Percentiles rank a stretch among this genome's conserved stretches.
Conservation (phyloP, 2,888 invertebrate genomes). For the Crocallis elinguaria region DNA sequence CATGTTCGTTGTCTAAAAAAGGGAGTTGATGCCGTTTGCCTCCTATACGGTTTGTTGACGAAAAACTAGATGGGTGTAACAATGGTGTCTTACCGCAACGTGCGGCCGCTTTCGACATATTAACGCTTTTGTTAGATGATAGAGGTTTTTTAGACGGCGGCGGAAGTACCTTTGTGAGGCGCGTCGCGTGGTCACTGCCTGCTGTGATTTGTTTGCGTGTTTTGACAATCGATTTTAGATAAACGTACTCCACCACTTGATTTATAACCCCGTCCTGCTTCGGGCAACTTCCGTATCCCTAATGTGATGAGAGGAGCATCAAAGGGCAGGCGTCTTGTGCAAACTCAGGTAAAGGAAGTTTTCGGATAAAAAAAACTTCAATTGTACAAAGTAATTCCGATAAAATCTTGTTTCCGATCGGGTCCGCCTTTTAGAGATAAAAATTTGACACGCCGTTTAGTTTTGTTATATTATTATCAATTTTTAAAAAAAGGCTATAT, state of each 20-base stretch:
- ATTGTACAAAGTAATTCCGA: constrained; percentile 52
- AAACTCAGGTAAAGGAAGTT: constrained; percentile 52
- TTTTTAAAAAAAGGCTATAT: constrained; percentile 42
- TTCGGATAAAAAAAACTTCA: constrained; percentile 42
- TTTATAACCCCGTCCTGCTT: constrained; percentile 51
- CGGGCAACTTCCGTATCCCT: constrained; percentile 35
- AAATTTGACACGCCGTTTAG: constrained; percentile 57
- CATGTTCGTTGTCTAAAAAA: constrained; percentile 48
- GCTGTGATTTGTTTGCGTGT: constrained; percentile 68
- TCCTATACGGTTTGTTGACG: constrained; percentile 51
- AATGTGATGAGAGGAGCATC: constrained; percentile 33
- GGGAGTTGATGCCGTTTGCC: constrained; percentile 60
- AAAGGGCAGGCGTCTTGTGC: constrained; percentile 45
- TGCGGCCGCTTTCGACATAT: constrained; percentile 54
- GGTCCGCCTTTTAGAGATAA: constrained; percentile 41
- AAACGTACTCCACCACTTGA: constrained; percentile 50
- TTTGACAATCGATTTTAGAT: constrained; percentile 69
- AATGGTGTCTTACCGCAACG: constrained; percentile 58
- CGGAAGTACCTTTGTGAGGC: constrained; percentile 68
- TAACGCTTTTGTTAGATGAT: constrained; percentile 55
- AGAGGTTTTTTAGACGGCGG: constrained; percentile 56
- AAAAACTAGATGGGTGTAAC: constrained; percentile 46
- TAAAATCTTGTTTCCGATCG: constrained; percentile 59
- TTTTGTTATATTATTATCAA: constrained; percentile 47
- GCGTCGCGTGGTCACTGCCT: constrained; percentile 64